These are phyloP conservation scores for Alviniconcha marisindica DNA, from an alignment of 1,140 invertebrate species.

Conservation along the genomic window DNA sequence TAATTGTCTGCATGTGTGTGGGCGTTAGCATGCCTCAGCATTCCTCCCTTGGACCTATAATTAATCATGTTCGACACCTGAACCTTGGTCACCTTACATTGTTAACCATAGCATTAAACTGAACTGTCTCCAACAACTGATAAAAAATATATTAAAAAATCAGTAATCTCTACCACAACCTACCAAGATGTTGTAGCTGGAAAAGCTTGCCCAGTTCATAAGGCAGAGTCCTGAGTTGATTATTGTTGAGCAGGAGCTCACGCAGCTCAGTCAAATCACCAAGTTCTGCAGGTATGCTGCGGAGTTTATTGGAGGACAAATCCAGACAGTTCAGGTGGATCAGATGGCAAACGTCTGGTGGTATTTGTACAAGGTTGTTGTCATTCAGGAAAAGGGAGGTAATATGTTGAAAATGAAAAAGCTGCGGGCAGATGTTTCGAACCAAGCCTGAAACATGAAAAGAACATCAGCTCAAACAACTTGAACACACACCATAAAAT, in stretches of 20 bases:
- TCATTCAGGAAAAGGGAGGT: constrained; percentile 96
- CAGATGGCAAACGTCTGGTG: constrained; percentile 90
- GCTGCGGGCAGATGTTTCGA: constrained; percentile 90
- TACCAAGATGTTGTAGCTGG: constrained; percentile 87
- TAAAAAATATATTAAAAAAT: no score
- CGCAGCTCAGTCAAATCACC: constrained; percentile 95
- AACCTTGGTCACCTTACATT: no score
- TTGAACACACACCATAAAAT: no score
- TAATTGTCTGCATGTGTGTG: no score
- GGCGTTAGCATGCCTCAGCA: no score
- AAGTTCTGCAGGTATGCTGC: constrained; percentile 94
- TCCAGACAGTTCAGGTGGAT: constrained; percentile 91
- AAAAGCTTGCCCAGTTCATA: constrained; percentile 99
- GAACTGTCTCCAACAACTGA: no score
- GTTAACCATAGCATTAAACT: no score
- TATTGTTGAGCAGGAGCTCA: constrained; percentile 95
- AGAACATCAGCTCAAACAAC: no score
- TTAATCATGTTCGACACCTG: no score
- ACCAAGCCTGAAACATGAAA: constrained; percentile 86
- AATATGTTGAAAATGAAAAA: constrained; percentile 94
- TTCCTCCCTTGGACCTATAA: no score
- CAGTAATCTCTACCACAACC: constrained; percentile 40
- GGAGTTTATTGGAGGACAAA: constrained; percentile 90
- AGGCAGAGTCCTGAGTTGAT: constrained; percentile 93
- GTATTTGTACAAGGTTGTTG: constrained; percentile 92